These are phyloP conservation scores for Epirrhoe alternata DNA, from an alignment of 2,888 invertebrate species.

Conservation along the genomic window DNA sequence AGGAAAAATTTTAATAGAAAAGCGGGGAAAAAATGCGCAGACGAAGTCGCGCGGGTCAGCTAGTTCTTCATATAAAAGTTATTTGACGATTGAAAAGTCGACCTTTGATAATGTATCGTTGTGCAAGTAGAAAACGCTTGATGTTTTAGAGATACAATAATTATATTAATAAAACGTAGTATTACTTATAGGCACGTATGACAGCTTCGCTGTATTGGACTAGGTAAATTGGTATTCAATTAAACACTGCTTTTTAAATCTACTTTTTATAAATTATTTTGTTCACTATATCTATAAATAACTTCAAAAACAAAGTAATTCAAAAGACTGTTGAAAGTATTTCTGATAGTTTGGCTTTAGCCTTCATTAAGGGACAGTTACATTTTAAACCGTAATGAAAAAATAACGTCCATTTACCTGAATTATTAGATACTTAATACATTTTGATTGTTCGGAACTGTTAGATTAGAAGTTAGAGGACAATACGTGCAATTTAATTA, in stretches of 20 bases:
- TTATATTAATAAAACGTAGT: not conserved
- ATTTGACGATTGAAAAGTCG: not conserved
- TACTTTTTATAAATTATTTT: not conserved
- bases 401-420: conserved; percentile 7
- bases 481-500: conserved; percentile 33
- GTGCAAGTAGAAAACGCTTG: conserved; percentile 4
- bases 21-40: too few species aligned
- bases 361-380: conserved; percentile 2
- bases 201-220: conserved; percentile 25
- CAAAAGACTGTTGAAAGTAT: conserved; percentile 17
- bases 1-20: too few species aligned
- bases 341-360: conserved; percentile 14
- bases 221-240: conserved; percentile 4
- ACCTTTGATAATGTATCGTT: not conserved
- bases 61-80: not conserved
- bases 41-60: too few species aligned
- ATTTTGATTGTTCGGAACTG: conserved; percentile 2
- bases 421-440: not conserved
- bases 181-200: conserved; percentile 1
- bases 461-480: conserved; percentile 22
- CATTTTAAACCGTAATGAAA: conserved; percentile 2
- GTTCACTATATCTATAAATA: not conserved
- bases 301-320: conserved; percentile 1
- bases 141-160: not conserved
- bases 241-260: not conserved